Conservation (phyloP, 2,888 invertebrate species). For the Stenichneumon culpator region DNA sequence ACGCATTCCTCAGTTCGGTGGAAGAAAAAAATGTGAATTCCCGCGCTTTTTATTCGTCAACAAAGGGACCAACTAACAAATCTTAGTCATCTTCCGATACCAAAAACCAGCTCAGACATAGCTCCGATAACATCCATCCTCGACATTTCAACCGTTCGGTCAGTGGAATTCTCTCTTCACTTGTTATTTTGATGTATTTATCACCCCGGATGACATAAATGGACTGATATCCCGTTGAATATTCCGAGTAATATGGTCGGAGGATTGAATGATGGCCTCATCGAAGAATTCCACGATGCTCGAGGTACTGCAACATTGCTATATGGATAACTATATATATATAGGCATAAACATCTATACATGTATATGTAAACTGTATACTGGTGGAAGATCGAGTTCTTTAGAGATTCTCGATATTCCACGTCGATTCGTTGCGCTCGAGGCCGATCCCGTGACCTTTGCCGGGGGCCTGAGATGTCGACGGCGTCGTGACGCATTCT, state of each 20-base stretch:
- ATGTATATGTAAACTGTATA: slow-evolving; percentile 10
- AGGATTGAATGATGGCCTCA: slow-evolving; percentile 62
- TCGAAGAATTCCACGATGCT: slow-evolving; percentile 49
- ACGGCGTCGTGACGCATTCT: slow-evolving; percentile 31
- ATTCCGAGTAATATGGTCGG: slow-evolving; percentile 58
- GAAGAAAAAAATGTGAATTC: not conserved
- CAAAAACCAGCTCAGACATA: not conserved
- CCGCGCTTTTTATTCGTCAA: not conserved
- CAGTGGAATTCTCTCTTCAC: slow-evolving; percentile 28
- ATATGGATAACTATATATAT: not conserved
- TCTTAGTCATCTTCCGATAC: not conserved
- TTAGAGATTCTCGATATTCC: slow-evolving; percentile 52
- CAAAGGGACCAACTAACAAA: not conserved
- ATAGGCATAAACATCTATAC: not conserved
- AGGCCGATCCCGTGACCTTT: slow-evolving; percentile 66
- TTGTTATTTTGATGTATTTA: slow-evolving; percentile 52
- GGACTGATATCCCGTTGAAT: slow-evolving; percentile 64
- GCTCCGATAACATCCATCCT: not conserved
- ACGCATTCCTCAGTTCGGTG: not conserved
- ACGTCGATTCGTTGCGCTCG: slow-evolving; percentile 65
- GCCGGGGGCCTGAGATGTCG: slow-evolving; percentile 47
- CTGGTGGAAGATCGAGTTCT: slow-evolving; percentile 55
- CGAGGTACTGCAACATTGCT: not conserved
- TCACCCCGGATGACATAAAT: slow-evolving; percentile 55
- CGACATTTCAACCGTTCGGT: not conserved